A percentile compares a stretch with the other conserved stretches of the same genome.
Conservation (phyloP, 2,888 invertebrate species). For the Agrochola litura region DNA sequence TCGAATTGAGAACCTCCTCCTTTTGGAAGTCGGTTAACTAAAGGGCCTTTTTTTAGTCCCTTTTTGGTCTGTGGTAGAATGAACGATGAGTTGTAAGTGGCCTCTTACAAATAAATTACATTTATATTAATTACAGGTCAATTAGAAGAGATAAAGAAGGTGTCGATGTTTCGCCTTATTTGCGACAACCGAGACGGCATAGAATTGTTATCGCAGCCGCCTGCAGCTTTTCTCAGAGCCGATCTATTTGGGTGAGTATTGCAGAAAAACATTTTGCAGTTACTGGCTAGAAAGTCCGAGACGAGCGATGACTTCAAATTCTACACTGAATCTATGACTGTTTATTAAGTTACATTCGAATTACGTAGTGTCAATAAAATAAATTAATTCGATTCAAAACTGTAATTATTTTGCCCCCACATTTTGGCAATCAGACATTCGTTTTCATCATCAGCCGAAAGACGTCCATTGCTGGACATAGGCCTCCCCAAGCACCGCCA, state of each 20-base stretch:
- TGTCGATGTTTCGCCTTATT: constrained; percentile 92
- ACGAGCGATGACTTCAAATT: neutral
- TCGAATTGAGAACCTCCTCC: too few relatives aligned
- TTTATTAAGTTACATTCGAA: neutral
- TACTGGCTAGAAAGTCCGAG: too few relatives aligned
- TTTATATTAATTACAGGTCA: constrained; percentile 87
- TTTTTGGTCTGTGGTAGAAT: neutral
- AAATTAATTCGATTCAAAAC: neutral
- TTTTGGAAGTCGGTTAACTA: too few relatives aligned
- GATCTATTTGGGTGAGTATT: constrained; percentile 90
- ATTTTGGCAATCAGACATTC: neutral
- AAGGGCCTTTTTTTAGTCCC: too few relatives aligned
- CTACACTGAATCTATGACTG: neutral
- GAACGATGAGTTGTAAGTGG: neutral
- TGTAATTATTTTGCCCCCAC: neutral
- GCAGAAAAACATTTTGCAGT: neutral
- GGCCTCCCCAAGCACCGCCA: too few relatives aligned
- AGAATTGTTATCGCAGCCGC: constrained; percentile 89
- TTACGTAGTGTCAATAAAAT: neutral
- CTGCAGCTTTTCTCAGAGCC: constrained; percentile 91
- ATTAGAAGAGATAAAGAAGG: constrained; percentile 92
- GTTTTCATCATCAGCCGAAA: too few relatives aligned
- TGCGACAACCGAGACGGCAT: constrained; percentile 94
- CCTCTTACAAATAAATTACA: neutral
- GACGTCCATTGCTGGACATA: too few relatives aligned